phyloP scores from a whole-genome alignment of 2,888 invertebrate genomes.

The Plutella xylostella region DNA sequence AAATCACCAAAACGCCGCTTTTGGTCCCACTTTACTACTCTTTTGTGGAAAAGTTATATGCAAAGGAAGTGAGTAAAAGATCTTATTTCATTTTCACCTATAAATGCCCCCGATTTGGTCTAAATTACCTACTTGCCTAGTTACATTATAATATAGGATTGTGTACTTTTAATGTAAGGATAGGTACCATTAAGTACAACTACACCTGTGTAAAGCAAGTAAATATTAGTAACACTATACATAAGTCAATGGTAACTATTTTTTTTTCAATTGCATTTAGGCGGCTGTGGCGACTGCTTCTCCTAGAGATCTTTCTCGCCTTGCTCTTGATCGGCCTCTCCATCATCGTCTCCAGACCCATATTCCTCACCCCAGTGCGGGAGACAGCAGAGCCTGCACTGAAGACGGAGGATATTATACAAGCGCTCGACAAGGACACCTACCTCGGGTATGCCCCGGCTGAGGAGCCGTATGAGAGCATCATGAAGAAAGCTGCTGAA shows the following conservation, averaged over 20 bases:
- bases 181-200: no score
- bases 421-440: conserved; percentile 25
- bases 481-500: conserved; percentile 32
- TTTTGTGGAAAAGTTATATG: conserved; percentile 51
- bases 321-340: conserved; percentile 28
- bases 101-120: background rate
- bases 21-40: conserved; percentile 30
- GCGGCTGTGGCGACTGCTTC: conserved; percentile 37
- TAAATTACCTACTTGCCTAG: background rate
- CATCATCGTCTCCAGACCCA: conserved; percentile 38
- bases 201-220: background rate
- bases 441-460: conserved; percentile 43
- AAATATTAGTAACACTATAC: no score
- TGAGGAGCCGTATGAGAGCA: conserved; percentile 20
- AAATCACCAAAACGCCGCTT: no score
- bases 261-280: conserved; percentile 23
- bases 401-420: conserved; percentile 26
- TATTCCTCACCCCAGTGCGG: conserved; percentile 43
- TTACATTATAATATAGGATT: no score
- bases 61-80: conserved; percentile 42
- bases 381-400: conserved; percentile 30
- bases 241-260: no score
- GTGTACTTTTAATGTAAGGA: no score
- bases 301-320: conserved; percentile 32
- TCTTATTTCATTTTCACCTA: background rate